phyloP scores from a whole-genome alignment of 2,113 vertebrate genomes.

The Corapipo altera region DNA sequence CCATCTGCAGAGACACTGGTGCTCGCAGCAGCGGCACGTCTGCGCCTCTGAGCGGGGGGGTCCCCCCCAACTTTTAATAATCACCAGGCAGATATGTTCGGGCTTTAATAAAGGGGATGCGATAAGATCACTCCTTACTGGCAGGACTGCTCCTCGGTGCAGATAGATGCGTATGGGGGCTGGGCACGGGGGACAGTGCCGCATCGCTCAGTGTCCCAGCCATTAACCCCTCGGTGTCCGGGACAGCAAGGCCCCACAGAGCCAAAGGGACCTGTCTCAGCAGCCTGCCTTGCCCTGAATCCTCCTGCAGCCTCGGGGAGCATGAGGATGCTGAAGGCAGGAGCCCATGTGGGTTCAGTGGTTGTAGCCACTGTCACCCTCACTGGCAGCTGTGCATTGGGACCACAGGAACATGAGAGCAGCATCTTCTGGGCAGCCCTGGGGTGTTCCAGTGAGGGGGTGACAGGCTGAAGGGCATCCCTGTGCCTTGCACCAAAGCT shows the following conservation, averaged over 20 bases:
- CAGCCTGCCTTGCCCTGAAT: neutral
- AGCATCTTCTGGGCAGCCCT: neutral
- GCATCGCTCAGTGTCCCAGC: conserved; percentile 18
- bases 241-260: neutral
- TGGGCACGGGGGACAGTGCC: conserved; percentile 22
- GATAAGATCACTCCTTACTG: conserved; percentile 70
- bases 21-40: conserved; percentile 56
- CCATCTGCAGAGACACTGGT: conserved; percentile 45
- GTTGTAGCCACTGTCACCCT: neutral
- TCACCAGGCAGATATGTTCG: conserved; percentile 66
- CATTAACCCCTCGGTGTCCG: conserved; percentile 47
- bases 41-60: conserved; percentile 26
- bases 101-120: conserved; percentile 69
- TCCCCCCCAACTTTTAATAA: conserved; percentile 71
- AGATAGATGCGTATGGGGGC: conserved; percentile 51
- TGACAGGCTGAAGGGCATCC: neutral
- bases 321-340: neutral
- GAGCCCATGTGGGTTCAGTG: accelerated
- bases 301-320: neutral
- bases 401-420: neutral
- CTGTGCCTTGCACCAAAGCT: neutral
- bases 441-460: neutral
- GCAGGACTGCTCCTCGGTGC: conserved; percentile 61
- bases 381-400: neutral
- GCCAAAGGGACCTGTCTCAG: neutral